Conservation (phyloP, 2,797 vertebrate genomes). For the Acipenser transmontanus region DNA sequence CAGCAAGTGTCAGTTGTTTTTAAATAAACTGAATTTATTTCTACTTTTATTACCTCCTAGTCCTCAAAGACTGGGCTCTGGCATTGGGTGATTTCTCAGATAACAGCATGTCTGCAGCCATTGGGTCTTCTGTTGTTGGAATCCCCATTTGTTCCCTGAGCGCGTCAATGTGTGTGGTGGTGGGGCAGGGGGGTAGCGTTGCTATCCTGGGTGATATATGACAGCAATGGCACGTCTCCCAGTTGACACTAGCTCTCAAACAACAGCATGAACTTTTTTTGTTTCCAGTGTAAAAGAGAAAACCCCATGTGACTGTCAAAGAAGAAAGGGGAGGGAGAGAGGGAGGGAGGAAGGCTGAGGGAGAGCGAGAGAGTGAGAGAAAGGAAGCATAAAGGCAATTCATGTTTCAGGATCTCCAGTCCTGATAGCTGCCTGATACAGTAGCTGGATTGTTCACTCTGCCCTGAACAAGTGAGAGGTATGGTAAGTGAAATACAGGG, state of each 20-base stretch:
- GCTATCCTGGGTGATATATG: constrained; percentile 79
- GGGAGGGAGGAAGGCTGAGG: constrained; percentile 8
- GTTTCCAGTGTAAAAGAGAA: constrained; percentile 68
- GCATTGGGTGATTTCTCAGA: constrained; percentile 76
- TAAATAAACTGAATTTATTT: constrained; percentile 62
- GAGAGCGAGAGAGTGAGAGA: no score
- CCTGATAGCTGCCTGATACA: constrained; percentile 31
- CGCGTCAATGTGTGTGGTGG: constrained; percentile 52
- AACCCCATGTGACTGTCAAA: constrained; percentile 60
- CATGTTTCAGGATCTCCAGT: constrained; percentile 63
- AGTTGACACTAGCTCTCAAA: constrained; percentile 79
- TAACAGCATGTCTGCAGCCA: constrained; percentile 54
- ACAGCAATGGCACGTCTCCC: constrained; percentile 87
- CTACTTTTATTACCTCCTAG: constrained; percentile 63
- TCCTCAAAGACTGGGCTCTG: constrained; percentile 49
- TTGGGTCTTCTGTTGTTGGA: constrained; percentile 68
- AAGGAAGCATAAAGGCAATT: constrained; percentile 70
- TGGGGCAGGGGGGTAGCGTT: constrained; percentile 31
- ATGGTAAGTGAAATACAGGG: constrained; percentile 36
- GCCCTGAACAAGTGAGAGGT: constrained; percentile 37
- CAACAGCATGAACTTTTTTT: constrained; percentile 73
- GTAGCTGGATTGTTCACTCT: constrained; percentile 34
- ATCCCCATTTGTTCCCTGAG: constrained; percentile 85
- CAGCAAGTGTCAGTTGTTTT: constrained; percentile 52
- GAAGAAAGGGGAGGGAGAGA: constrained; percentile 25